Percentiles rank a stretch among this genome's conserved stretches.
Evolutionary conservation across 37 sponge, comb jelly and placozoan genomes (phyloP).

Genomic region (Axinella damicornis): DNA sequence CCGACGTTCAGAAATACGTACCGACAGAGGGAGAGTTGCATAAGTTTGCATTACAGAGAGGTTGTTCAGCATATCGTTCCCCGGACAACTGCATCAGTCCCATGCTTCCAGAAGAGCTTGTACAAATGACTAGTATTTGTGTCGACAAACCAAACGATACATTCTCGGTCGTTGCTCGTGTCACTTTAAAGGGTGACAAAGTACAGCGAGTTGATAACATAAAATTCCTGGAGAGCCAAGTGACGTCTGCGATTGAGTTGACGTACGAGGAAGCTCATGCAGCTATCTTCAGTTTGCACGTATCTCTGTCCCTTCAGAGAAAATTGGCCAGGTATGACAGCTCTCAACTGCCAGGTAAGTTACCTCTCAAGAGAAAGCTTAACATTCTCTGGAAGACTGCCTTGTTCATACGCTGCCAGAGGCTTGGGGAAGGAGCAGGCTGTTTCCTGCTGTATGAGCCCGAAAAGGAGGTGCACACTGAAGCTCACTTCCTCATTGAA

Average conservation of each 20-base stretch:
- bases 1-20: slow-evolving; percentile 48
- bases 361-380: slow-evolving; percentile 23
- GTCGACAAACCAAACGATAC: slow-evolving; percentile 24
- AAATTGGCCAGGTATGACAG: neutral
- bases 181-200: neutral
- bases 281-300: slow-evolving; percentile 5
- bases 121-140: slow-evolving; percentile 32
- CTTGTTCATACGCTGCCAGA: slow-evolving; percentile 1
- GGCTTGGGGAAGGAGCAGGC: slow-evolving; percentile 37
- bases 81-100: neutral
- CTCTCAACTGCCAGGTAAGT: neutral
- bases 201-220: slow-evolving; percentile 7
- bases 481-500: slow-evolving; percentile 58
- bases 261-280: slow-evolving; percentile 62
- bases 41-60: slow-evolving; percentile 4
- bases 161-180: slow-evolving; percentile 18
- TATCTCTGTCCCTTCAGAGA: neutral
- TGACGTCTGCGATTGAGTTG: slow-evolving; percentile 43
- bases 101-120: slow-evolving; percentile 34
- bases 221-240: slow-evolving; percentile 20
- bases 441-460: slow-evolving; percentile 29
- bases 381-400: slow-evolving; percentile 46
- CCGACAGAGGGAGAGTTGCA: neutral
- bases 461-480: slow-evolving; percentile 17
- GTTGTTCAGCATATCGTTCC: slow-evolving; percentile 46